These are phyloP conservation scores for Podocnemis expansa DNA, from an alignment of 2,113 vertebrate genomes.

Conservation along the genomic window DNA sequence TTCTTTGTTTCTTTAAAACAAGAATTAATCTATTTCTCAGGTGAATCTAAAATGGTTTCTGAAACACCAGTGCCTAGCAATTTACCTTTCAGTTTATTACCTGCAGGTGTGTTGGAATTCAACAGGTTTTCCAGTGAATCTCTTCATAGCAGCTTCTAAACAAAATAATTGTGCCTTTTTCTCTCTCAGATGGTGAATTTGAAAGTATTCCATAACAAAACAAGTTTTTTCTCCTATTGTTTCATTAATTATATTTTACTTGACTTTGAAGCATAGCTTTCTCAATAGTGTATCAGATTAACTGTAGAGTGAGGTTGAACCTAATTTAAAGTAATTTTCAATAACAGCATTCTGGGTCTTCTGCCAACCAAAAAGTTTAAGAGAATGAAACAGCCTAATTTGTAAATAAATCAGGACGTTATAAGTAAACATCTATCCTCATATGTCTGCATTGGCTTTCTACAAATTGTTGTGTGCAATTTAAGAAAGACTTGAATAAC, in stretches of 20 bases:
- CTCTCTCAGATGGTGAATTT: not conserved
- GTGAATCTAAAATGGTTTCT: not conserved
- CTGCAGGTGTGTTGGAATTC: not conserved
- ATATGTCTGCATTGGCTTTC: not conserved
- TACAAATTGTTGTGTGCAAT: not conserved
- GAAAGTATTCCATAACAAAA: not conserved
- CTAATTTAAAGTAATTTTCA: not conserved
- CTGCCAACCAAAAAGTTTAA: not conserved
- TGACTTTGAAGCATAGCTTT: not conserved
- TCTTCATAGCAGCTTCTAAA: not conserved
- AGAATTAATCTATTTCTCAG: not conserved
- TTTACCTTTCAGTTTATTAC: not conserved
- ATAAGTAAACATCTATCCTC: not conserved
- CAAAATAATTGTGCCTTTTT: not conserved
- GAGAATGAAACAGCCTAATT: not conserved
- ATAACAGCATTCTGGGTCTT: not conserved
- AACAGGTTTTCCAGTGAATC: not conserved
- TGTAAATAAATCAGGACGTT: not conserved
- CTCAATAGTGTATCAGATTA: slow-evolving; percentile 4
- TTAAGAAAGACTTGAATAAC: not conserved
- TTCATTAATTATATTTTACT: slow-evolving; percentile 17
- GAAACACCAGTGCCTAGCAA: not conserved
- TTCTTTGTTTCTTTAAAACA: not conserved
- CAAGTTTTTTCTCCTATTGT: not conserved
- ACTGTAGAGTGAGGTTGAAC: not conserved